Evolutionary conservation across 2,797 vertebrate genomes (phyloP).

Genomic region (Salmo trutta): DNA sequence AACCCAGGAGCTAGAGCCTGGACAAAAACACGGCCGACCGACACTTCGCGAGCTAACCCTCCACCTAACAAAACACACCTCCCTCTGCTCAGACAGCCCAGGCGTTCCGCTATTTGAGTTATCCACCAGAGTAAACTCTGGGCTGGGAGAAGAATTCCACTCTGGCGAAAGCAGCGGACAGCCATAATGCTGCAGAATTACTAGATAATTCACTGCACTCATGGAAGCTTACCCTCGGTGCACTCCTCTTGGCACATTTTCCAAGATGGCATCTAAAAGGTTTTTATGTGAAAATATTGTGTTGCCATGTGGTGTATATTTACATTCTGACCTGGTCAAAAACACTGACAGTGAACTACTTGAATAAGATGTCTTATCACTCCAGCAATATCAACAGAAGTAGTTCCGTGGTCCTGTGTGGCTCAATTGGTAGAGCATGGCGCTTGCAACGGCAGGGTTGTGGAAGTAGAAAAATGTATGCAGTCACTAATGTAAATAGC

Average conservation of each 20-base stretch:
- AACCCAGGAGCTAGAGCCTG: background rate
- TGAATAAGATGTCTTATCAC: background rate
- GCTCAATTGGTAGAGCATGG: no score
- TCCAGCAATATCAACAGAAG: background rate
- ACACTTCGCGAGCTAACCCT: background rate
- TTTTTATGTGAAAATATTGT: background rate
- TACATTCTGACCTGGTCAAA: background rate
- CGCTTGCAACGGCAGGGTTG: no score
- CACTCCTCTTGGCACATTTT: background rate
- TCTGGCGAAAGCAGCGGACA: background rate
- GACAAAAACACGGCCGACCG: background rate
- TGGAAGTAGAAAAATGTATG: no score
- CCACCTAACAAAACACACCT: conserved; percentile 14
- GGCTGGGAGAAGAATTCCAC: background rate
- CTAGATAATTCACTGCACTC: background rate
- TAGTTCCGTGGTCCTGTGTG: no score
- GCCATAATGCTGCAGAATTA: background rate
- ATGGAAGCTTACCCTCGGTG: background rate
- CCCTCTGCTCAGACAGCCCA: conserved; percentile 6
- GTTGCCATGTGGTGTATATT: background rate
- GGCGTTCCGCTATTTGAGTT: background rate
- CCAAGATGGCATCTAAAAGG: background rate
- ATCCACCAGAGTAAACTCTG: background rate
- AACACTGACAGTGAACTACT: background rate
- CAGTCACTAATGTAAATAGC: no score